Base-by-base conservation (phyloP, 1,140 invertebrate genomes). In the Muscidifurax raptorellus region DNA sequence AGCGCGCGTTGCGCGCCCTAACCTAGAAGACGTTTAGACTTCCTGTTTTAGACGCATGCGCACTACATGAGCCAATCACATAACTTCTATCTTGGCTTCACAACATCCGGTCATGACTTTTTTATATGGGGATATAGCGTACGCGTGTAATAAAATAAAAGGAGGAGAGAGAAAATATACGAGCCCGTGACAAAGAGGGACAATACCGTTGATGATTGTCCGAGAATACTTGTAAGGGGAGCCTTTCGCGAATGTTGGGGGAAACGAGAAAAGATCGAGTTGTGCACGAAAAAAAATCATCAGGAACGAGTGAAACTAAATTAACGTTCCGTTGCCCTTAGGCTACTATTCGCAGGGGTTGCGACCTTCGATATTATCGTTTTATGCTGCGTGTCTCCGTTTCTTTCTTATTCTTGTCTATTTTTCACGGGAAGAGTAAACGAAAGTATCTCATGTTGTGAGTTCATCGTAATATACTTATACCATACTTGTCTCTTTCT, bases 71-170 rank as follows among this genome's bases (percentile, higher is more conserved):
- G n/a, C n/a, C n/a, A n/a, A n/a, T n/a, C n/a, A n/a, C n/a, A n/a
- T n/a, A n/a, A n/a, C n/a, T n/a, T n/a, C n/a, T n/a, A n/a, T n/a
- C n/a, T n/a, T n/a, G n/a, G n/a, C n/a, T n/a, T n/a, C n/a, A n/a
- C n/a, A n/a, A n/a, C n/a, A n/a, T n/a, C n/a, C n/a, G n/a, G n/a
- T n/a, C n/a, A n/a, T n/a, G n/a, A n/a, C n/a, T n/a, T n/a, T n/a
- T n/a, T n/a, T n/a, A n/a, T n/a, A n/a, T n/a, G 44, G 4, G 15
- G 44, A 3, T 5, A 9, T 47, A 18, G 12, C 3, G 18, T 6
- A 28, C 25, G 67, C 67, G 22, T 22, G 22, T 40, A 75, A 40
- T 75, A 75, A 44, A 75, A 75, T 75, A n/a, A 75, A 75, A 75
- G 22, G 18, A 18, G 52, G 18, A 22, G 52, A 52, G 47, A 52